These are phyloP conservation scores for Muricea muricata DNA, from an alignment of 92 coral and sea anemone genomes.

Conservation along the genomic window DNA sequence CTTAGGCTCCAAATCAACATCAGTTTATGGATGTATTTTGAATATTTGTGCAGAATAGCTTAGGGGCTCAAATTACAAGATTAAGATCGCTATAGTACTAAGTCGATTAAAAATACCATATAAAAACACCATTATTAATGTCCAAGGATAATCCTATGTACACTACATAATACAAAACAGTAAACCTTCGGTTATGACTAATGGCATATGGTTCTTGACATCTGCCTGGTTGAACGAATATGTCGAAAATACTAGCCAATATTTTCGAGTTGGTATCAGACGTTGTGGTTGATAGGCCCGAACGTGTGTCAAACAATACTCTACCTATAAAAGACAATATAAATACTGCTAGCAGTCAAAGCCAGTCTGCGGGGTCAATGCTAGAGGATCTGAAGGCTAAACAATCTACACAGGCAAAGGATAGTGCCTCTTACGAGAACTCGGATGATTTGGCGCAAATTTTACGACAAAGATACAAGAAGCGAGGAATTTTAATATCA, in stretches of 20 bases:
- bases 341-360: background rate
- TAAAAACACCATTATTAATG: background rate
- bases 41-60: background rate
- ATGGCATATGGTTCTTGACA: background rate
- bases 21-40: background rate
- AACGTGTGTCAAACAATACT: background rate
- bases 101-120: background rate
- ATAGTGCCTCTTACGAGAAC: background rate
- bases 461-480: conserved; percentile 44
- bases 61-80: conserved; percentile 14
- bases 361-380: background rate
- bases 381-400: conserved; percentile 14
- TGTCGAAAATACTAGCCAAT: conserved; percentile 23
- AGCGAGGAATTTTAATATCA: conserved; percentile 85
- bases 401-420: background rate
- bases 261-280: conserved; percentile 12
- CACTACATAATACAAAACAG: background rate
- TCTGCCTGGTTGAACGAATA: background rate
- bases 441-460: conserved; percentile 18
- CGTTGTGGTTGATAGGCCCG: background rate
- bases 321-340: background rate
- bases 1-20: background rate
- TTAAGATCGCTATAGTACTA: background rate
- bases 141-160: background rate
- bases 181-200: background rate